These are phyloP conservation scores for Melipona quadrifasciata DNA, from an alignment of 1,140 invertebrate genomes.

Conservation along the genomic window DNA sequence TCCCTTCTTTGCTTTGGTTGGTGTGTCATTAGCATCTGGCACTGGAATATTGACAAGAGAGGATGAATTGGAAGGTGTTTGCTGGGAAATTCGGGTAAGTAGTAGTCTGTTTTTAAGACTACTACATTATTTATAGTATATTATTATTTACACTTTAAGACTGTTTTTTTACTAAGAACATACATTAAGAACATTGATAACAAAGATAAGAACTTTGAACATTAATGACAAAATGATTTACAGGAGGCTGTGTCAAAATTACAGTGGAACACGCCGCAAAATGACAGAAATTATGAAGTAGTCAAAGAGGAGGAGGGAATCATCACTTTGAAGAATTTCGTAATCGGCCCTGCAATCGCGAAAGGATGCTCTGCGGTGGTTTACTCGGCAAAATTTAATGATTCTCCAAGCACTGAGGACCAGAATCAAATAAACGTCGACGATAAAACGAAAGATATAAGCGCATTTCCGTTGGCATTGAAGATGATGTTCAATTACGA, in stretches of 20 bases:
- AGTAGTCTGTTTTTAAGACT: not conserved
- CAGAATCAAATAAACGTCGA: conserved; percentile 63
- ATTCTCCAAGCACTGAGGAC: conserved; percentile 26
- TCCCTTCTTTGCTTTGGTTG: conserved; percentile 89
- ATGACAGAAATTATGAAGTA: conserved; percentile 82
- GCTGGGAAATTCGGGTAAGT: conserved; percentile 88
- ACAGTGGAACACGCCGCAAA: conserved; percentile 82
- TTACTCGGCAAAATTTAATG: conserved; percentile 85
- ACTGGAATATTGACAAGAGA: conserved; percentile 89
- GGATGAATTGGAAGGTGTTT: conserved; percentile 90
- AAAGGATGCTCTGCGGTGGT: conserved; percentile 93
- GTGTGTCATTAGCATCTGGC: conserved; percentile 88
- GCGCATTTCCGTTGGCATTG: conserved; percentile 87
- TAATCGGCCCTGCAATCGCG: conserved; percentile 87
- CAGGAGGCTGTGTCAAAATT: conserved; percentile 86
- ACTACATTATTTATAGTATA: too few species aligned
- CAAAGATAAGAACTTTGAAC: not conserved
- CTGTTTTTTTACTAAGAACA: too few species aligned
- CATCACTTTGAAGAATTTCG: conserved; percentile 84
- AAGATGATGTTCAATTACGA: conserved; percentile 98
- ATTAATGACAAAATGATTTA: not conserved
- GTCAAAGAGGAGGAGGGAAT: conserved; percentile 71
- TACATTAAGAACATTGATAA: too few species aligned
- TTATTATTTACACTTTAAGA: too few species aligned
- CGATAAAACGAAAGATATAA: conserved; percentile 53